Percentiles rank a stretch among this genome's conserved stretches.
phyloP scores from a whole-genome alignment of 1,140 invertebrate genomes.

The Anagrus nilaparvatae region DNA sequence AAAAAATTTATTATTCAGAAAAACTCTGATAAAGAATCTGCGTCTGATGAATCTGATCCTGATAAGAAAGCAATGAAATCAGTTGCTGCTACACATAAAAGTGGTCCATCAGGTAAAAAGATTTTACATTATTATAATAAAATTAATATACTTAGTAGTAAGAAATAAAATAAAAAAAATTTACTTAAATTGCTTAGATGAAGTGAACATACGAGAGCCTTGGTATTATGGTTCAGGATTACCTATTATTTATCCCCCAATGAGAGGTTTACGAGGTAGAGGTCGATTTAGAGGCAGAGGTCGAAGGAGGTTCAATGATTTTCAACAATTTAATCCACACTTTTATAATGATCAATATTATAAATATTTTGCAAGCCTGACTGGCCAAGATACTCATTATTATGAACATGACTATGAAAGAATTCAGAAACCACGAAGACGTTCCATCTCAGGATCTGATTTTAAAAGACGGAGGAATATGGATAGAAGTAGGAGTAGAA shows the following conservation, averaged over 20 bases:
- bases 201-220: no score
- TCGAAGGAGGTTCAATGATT: constrained; percentile 14
- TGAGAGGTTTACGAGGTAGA: constrained; percentile 24
- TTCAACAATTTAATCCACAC: constrained; percentile 27
- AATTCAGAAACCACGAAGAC: constrained; percentile 35
- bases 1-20: no score
- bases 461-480: constrained; percentile 24
- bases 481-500: constrained; percentile 19
- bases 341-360: constrained; percentile 39
- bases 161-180: no score
- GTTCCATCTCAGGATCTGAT: constrained; percentile 34
- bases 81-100: no score
- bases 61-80: no score
- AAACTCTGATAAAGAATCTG: no score
- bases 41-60: no score
- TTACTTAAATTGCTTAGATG: no score
- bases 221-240: constrained; percentile 34
- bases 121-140: no score
- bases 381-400: constrained; percentile 31
- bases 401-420: constrained; percentile 31
- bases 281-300: constrained; percentile 19
- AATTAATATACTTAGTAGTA: no score
- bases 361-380: constrained; percentile 37
- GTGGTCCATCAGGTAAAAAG: no score
- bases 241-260: constrained; percentile 28